Evolutionary conservation across 2,888 invertebrate species (phyloP).

Genomic region (Danaus chrysippus): DNA sequence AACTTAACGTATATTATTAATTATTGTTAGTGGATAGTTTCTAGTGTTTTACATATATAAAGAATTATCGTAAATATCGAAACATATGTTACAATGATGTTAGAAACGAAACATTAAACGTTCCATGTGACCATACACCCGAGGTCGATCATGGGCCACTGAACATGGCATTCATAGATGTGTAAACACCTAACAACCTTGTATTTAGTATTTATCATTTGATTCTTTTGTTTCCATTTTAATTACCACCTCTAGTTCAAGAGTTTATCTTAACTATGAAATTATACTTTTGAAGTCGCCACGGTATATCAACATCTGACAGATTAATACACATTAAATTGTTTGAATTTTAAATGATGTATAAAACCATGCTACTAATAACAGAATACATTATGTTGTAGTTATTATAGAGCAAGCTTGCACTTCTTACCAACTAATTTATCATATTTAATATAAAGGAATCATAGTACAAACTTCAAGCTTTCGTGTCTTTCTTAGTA

Average conservation of each 20-base stretch:
- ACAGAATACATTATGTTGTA: not conserved
- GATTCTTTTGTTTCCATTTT: slow-evolving; percentile 37
- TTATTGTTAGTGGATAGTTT: too few species aligned
- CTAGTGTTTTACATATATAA: too few species aligned
- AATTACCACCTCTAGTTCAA: slow-evolving; percentile 31
- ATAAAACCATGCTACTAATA: not conserved
- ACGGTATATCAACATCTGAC: slow-evolving; percentile 12
- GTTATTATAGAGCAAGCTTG: too few species aligned
- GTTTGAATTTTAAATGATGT: not conserved
- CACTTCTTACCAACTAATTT: too few species aligned
- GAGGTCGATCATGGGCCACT: slow-evolving; percentile 41
- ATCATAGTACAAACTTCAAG: too few species aligned
- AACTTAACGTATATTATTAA: too few species aligned
- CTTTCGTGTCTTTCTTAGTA: too few species aligned
- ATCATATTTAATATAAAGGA: too few species aligned
- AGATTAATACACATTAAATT: slow-evolving; percentile 14
- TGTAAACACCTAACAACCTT: slow-evolving; percentile 32
- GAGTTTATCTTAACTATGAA: slow-evolving; percentile 13
- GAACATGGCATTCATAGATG: slow-evolving; percentile 42
- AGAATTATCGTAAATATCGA: not conserved
- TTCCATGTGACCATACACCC: slow-evolving; percentile 17
- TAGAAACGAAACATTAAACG: slow-evolving; percentile 4
- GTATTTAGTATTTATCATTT: slow-evolving; percentile 35
- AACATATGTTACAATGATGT: not conserved
- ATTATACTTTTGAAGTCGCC: slow-evolving; percentile 7